Base-by-base conservation (phyloP, 1,140 invertebrate species). In the Nymphalis io region DNA sequence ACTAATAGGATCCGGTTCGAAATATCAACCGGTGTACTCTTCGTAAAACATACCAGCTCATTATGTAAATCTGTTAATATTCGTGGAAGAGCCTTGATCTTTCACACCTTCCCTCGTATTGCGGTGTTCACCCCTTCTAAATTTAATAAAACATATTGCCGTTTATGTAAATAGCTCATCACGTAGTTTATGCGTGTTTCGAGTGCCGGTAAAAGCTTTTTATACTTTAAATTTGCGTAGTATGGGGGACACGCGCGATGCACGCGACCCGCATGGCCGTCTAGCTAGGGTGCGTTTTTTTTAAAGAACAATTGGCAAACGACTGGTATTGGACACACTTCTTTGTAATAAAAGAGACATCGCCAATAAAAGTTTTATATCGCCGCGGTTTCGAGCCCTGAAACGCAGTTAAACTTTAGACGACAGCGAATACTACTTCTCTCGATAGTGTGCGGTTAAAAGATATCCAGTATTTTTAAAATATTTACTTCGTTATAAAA, bases 191-290 rank as follows among this genome's bases (percentile, higher is more conserved):
- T 73, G 38, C 76, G 62, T 75, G 75, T 79, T 79, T 79, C 73
- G 72, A 87, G 81, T 80, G 77, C 79, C 74, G 69, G 74, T 76
- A 80, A 72, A 78, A 76, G 76, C 70, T 80, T 79, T 86, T 85
- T 85, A 83, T 88, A 82, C 79, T 83, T 80, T 78, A 82, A 86
- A 87, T 88, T 90, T 80, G 84, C 81, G 81, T 85, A 76, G 70
- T 78, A 89, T 88, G 85, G 74, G 87, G 85, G 88, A 86, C 88
- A 88, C 88, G 87, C 82, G 87, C 76, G 21, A 10, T 51, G 71
- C 88, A 90, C 85, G 81, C 83, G 87, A 87, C 87, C 88, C 87
- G 87, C 85, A 89, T 88, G 72, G 33, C 72, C 75, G 59, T 48
- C 59, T 58, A 53, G 60, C 38, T 74, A 62, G 78, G 81, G 80